Evolutionary conservation across 1,140 invertebrate genomes (phyloP).

Genomic region (Lutraria rhynchaena): DNA sequence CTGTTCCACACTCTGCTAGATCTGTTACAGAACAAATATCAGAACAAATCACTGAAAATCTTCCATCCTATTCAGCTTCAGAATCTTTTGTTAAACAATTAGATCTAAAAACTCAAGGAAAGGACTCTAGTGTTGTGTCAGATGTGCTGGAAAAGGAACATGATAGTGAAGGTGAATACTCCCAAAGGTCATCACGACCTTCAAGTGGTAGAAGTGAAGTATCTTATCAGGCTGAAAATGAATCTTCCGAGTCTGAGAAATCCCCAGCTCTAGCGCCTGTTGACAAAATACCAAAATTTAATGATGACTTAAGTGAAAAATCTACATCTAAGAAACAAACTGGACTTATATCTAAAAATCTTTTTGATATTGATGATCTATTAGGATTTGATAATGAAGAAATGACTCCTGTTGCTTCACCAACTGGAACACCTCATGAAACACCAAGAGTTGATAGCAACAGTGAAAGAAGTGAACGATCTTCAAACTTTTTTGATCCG

Average conservation of each 20-base stretch:
- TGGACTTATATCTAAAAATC: slow-evolving; percentile 29
- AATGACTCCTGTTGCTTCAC: slow-evolving; percentile 71
- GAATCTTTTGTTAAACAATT: slow-evolving; percentile 53
- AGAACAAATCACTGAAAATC: slow-evolving; percentile 57
- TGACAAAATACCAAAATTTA: neutral
- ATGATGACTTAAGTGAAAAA: slow-evolving; percentile 33
- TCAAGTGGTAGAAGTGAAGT: slow-evolving; percentile 67
- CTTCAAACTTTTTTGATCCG: slow-evolving; percentile 64
- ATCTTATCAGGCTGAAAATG: slow-evolving; percentile 42
- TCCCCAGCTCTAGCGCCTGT: slow-evolving; percentile 8
- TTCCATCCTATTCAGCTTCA: slow-evolving; percentile 31
- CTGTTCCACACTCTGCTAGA: slow-evolving; percentile 25
- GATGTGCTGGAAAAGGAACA: slow-evolving; percentile 20
- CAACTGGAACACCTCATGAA: slow-evolving; percentile 56
- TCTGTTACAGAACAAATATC: slow-evolving; percentile 67
- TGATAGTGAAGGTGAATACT: slow-evolving; percentile 66
- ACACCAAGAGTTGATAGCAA: slow-evolving; percentile 3
- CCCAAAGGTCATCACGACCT: slow-evolving; percentile 70
- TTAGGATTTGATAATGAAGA: slow-evolving; percentile 64
- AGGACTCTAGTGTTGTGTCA: neutral
- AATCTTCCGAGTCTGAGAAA: slow-evolving; percentile 62
- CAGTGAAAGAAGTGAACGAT: slow-evolving; percentile 49
- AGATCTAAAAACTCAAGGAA: slow-evolving; percentile 22
- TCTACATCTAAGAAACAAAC: slow-evolving; percentile 13
- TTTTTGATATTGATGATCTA: slow-evolving; percentile 63